Evolutionary conservation across 53 echinoderm and acorn worm species (phyloP).

Genomic region (Patiria pectinifera): DNA sequence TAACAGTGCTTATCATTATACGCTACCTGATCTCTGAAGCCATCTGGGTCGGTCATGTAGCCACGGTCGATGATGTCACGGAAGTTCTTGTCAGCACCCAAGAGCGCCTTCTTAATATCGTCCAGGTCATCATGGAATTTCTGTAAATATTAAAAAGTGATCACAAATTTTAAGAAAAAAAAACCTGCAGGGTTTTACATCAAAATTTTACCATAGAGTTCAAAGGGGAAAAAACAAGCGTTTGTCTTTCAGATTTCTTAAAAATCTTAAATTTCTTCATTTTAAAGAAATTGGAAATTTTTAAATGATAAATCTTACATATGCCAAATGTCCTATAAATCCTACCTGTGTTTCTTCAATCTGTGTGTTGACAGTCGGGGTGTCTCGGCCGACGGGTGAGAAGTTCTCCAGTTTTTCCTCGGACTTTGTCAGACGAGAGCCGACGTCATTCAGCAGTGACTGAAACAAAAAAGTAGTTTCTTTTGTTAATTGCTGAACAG

Average conservation of each 20-base stretch:
- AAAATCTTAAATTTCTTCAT: neutral
- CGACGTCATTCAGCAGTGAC: conserved; percentile 85
- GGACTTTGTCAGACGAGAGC: conserved; percentile 69
- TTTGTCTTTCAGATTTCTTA: neutral
- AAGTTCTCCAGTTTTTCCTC: conserved; percentile 86
- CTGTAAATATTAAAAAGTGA: conserved; percentile 40
- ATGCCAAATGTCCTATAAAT: neutral
- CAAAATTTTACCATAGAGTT: too few relatives aligned
- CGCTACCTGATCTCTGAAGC: conserved; percentile 90
- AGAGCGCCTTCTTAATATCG: conserved; percentile 83
- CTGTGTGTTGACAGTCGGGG: conserved; percentile 76
- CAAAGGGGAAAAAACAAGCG: too few relatives aligned
- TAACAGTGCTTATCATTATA: neutral
- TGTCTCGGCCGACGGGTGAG: conserved; percentile 85
- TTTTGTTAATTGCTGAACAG: too few relatives aligned
- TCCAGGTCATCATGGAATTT: conserved; percentile 87
- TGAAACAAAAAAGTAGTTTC: conserved; percentile 13
- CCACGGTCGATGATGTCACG: conserved; percentile 96
- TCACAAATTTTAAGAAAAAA: neutral
- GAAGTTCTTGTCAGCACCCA: conserved; percentile 83
- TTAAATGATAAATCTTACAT: too few relatives aligned
- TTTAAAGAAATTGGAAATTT: too few relatives aligned
- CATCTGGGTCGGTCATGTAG: conserved; percentile 87
- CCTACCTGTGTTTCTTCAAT: conserved; percentile 81
- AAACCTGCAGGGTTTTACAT: too few relatives aligned